Percentiles rank a stretch among this genome's conserved stretches.
phyloP scores from a whole-genome alignment of 2,888 invertebrate genomes.

The Cataglyphis altisquamis region DNA sequence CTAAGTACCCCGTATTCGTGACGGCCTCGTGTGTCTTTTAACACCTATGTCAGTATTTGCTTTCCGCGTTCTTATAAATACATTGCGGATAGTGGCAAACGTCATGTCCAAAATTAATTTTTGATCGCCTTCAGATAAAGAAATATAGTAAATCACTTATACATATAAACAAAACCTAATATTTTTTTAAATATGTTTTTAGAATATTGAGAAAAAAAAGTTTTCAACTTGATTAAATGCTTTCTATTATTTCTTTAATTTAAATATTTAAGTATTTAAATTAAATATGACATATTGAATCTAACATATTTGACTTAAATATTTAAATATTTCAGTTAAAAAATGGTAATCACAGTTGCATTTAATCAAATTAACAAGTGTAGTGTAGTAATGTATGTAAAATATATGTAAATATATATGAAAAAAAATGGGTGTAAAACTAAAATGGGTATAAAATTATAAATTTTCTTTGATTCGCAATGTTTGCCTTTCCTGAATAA shows the following conservation, averaged over 20 bases:
- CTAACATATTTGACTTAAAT: no score
- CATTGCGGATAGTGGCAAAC: background rate
- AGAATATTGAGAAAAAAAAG: background rate
- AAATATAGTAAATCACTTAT: background rate
- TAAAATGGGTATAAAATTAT: background rate
- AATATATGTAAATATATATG: background rate
- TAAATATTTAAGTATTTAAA: no score
- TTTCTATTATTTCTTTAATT: no score
- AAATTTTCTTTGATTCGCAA: background rate
- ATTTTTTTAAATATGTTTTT: background rate
- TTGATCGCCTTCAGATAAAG: background rate
- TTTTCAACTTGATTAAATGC: no score
- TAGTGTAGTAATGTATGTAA: background rate
- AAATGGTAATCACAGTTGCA: no score
- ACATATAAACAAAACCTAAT: background rate
- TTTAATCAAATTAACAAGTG: no score
- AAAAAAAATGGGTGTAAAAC: background rate
- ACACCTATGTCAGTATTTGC: constrained; percentile 78
- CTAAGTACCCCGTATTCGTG: constrained; percentile 83
- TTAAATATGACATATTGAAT: no score
- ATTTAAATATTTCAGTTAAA: no score
- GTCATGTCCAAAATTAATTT: background rate
- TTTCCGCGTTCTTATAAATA: background rate
- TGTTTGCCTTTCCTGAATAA: background rate
- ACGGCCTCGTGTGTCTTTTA: constrained; percentile 80